A percentile compares a stretch with the other conserved stretches of the same genome.
Conservation (phyloP, 2,113 vertebrate genomes). For the Aldabrachelys gigantea region DNA sequence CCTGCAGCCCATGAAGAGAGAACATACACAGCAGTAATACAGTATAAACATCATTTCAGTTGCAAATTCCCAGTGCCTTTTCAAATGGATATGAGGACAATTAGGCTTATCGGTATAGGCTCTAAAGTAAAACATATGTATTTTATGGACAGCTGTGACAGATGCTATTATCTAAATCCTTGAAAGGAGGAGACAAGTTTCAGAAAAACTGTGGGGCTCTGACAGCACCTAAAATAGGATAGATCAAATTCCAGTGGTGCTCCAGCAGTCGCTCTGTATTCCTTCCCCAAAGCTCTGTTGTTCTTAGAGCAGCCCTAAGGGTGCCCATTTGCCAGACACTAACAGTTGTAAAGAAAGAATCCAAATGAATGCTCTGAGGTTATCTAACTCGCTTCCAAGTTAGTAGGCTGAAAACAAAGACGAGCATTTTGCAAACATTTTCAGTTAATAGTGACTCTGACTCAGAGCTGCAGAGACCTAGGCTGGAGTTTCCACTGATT, state of each 20-base stretch:
- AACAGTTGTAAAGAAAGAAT: background rate
- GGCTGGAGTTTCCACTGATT: background rate
- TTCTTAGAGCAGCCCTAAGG: background rate
- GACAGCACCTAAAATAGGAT: background rate
- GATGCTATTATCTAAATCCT: background rate
- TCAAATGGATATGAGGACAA: background rate
- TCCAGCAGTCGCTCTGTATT: background rate
- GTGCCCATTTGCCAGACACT: background rate
- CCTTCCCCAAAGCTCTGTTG: background rate
- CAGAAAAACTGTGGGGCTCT: rapidly evolving
- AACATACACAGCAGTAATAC: background rate
- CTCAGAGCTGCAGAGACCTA: background rate
- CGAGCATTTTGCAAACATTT: background rate
- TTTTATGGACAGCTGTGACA: background rate
- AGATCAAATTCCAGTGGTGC: background rate
- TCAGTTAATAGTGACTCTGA: rapidly evolving
- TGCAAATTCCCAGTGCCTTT: background rate
- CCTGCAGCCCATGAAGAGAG: background rate
- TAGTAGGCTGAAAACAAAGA: background rate
- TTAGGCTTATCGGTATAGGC: background rate
- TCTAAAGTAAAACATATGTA: background rate
- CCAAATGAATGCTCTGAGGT: background rate
- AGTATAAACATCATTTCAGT: background rate
- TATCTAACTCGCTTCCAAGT: background rate
- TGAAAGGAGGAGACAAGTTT: background rate